Base-by-base conservation (phyloP, 30 jellyfish, hydroid and myxozoan species). In the Aurelia coerulea region DNA sequence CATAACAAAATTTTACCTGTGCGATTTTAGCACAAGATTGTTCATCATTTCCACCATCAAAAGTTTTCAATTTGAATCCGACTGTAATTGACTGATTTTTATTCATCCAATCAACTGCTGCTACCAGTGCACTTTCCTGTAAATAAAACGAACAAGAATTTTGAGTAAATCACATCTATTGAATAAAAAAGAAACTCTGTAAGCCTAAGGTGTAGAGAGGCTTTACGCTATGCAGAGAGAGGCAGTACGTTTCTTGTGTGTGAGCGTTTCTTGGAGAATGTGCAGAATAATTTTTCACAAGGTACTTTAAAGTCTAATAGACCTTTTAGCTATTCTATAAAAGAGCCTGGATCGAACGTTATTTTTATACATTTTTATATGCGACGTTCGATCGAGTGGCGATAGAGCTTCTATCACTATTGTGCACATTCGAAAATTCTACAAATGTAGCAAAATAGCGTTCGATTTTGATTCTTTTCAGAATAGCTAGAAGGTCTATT, bases 91-190 rank as follows among this genome's bases (percentile, higher is more conserved):
- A 76, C 32, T 83, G 92, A 68, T 94, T 94, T 86, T 68, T 62
- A 66, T 94, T 94, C 17, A 94, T 69, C 97, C 97, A 94, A 60
- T 82, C 92, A 13, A 83, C 97, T 19, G 94, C 97, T 19, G 97
- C 89, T 62, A 32, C 64, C 68, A 94, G 79, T 2, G 97, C 99
- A 46, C 87, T 68, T 76, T 86, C 98, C 98, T 92, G 62, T 23
- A 14, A 56, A 68, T 9, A 54, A 29, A 67, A 23, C 14, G 23
- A 0, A 64, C 1, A 32, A 7, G 29, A 32, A 62, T 58, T 17
- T 14, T 11, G 31, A 37, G 83, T 50, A 16, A 62, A 11, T 74
- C 46, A 18, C n/a, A 11, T 65, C 29, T 3, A 39, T 39, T 39
- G 9, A 39, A 39, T 23, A 23, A 23, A 23, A 23, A 23, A 23